A percentile compares a stretch with the other conserved stretches of the same genome.
Conservation (phyloP, 1,140 invertebrate genomes). For the Tetragonula clypearis region DNA sequence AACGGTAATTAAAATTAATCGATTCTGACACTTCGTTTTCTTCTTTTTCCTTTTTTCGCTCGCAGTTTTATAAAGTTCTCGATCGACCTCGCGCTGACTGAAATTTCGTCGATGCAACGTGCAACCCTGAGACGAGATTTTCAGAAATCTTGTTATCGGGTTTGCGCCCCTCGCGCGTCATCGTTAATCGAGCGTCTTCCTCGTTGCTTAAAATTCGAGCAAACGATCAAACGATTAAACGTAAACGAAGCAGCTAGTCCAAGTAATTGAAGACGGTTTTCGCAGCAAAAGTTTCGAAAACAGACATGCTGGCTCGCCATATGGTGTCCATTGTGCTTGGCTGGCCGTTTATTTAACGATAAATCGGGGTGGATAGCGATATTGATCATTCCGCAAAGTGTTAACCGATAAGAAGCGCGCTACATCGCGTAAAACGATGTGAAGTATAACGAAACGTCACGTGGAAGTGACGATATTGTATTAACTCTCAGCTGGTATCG, state of each 20-base stretch:
- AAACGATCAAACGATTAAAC: conserved; percentile 10
- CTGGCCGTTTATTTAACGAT: conserved; percentile 20
- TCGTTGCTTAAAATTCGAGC: background rate
- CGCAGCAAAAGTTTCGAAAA: conserved; percentile 5
- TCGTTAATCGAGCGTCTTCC: background rate
- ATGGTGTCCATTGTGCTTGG: background rate
- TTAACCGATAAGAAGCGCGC: background rate
- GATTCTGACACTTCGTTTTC: background rate
- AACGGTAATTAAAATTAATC: background rate
- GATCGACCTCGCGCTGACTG: background rate
- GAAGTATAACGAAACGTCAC: background rate
- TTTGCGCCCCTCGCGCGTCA: background rate
- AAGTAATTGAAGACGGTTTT: conserved; percentile 1
- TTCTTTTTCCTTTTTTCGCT: too few species aligned
- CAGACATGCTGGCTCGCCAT: conserved; percentile 7
- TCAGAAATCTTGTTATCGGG: conserved; percentile 21
- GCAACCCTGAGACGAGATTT: background rate
- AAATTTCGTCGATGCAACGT: background rate
- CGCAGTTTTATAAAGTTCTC: too few species aligned
- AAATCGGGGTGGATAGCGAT: conserved; percentile 2
- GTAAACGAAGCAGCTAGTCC: conserved; percentile 13
- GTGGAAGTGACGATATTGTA: too few species aligned
- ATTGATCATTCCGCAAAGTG: conserved; percentile 4
- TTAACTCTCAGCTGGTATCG: background rate
- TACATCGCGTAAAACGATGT: too few species aligned